phyloP scores from a whole-genome alignment of 64 coral and sea anemone genomes.

The Porites lutea region DNA sequence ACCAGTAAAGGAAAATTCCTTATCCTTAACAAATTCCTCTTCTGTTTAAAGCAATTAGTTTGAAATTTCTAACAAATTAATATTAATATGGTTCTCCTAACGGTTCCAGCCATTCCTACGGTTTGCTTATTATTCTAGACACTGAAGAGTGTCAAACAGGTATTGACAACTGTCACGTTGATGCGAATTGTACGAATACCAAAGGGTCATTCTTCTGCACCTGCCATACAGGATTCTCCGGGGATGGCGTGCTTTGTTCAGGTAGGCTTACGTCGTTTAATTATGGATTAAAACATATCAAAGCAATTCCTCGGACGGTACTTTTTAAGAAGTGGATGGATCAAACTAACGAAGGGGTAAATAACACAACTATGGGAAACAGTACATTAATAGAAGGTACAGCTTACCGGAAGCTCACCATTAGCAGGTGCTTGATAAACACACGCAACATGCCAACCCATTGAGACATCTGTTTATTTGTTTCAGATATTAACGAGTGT shows the following conservation, averaged over 20 bases:
- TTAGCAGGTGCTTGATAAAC: no score
- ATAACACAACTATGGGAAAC: no score
- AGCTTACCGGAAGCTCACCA: no score
- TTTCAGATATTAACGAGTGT: constrained; percentile 10
- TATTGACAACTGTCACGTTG: constrained; percentile 72
- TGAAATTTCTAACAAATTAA: neutral
- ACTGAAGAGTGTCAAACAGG: constrained; percentile 61
- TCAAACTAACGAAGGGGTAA: no score
- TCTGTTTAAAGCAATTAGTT: no score
- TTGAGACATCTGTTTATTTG: neutral
- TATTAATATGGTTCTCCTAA: neutral
- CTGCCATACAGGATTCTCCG: constrained; percentile 48
- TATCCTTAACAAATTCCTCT: constrained; percentile 4
- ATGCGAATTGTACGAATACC: constrained; percentile 87
- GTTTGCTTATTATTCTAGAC: constrained; percentile 24
- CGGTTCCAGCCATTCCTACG: no score
- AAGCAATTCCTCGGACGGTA: neutral
- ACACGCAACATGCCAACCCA: neutral
- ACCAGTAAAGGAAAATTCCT: neutral
- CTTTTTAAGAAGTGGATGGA: neutral
- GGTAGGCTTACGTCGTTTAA: neutral
- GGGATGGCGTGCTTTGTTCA: constrained; percentile 41
- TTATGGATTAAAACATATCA: neutral
- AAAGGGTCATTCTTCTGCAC: constrained; percentile 81
- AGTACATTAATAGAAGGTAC: no score